Evolutionary conservation across 1,140 invertebrate species (phyloP), one percentile per base, ranked within the genome.

Genomic region (Cydia fagiglandana): DNA sequence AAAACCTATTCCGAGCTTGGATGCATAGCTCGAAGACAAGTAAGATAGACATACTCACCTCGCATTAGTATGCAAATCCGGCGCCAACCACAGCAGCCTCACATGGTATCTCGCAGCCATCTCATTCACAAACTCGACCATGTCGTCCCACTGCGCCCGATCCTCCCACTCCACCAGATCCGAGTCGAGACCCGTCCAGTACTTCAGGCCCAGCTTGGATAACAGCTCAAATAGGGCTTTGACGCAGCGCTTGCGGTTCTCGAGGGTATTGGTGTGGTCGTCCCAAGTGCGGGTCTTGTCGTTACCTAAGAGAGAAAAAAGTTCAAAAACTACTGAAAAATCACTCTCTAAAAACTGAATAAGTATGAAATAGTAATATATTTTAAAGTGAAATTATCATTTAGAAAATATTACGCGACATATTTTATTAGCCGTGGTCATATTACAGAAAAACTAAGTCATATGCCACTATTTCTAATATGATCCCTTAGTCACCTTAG

Each of bases 151-250:
- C 75, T 94, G 93, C 17, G 83, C 78, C 78, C 93, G 94, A 24
- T 88, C 93, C 79, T 95, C 95, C 4, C 88, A 84, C 0, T 94
- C 94, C 6, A 93, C 87, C 45, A 95, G 77, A 79, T 94, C 94
- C 2, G 94, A 92, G 83, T 95, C 95, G 83, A 94, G 95, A 64
- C 94, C 95, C 0, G 94, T 95, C 94, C 94, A 95, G 84, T 95
- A 95, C 82, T 95, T 95, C 1, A 95, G 79, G 45, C 94, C 94
- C 0, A 96, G 91, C 86, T 96, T 96, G 3, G 81, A 81, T 83
- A 95, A 95, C 75, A 96, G 94, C 74, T 96, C 95, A 87, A 95
- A 96, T 4, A 93, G 94, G 0, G 94, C 95, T 78, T 94, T 90
- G n/a, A 96, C 83, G 73, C 94, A 91, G 7, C 94, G 90, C 77